Conservation (phyloP, 2,797 vertebrate species). For the Luscinia megarhynchos region DNA sequence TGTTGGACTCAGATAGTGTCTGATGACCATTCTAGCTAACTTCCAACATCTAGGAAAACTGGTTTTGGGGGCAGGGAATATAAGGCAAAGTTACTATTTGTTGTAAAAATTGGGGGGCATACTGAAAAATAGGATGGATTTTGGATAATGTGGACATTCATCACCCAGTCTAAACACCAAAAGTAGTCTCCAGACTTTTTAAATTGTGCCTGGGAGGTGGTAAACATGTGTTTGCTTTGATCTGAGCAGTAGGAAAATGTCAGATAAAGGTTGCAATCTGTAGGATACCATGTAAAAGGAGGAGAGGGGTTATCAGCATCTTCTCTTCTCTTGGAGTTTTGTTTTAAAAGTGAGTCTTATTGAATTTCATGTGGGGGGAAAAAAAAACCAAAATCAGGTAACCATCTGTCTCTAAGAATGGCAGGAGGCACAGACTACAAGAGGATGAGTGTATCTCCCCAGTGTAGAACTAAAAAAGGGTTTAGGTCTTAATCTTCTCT, state of each 20-base stretch:
- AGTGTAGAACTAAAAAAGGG: accelerated
- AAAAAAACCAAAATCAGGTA: accelerated
- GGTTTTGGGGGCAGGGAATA: not conserved
- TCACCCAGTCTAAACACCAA: not conserved
- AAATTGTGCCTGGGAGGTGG: not conserved
- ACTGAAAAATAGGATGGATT: not conserved
- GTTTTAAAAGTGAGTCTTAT: not conserved
- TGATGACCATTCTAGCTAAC: not conserved
- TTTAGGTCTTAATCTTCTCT: not conserved
- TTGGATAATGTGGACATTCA: not conserved
- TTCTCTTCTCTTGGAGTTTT: not conserved
- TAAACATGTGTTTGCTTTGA: not conserved
- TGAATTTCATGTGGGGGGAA: accelerated
- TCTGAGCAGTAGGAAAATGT: not conserved
- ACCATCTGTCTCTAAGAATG: not conserved
- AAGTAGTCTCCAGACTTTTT: not conserved
- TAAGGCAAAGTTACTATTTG: not conserved
- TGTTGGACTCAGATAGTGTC: not conserved
- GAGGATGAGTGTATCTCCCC: not conserved
- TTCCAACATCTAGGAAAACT: not conserved
- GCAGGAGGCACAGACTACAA: not conserved
- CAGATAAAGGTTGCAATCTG: not conserved
- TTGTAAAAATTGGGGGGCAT: not conserved
- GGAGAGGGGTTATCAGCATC: not conserved
- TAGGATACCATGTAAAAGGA: not conserved